Percentiles rank a stretch among this genome's conserved stretches.
Evolutionary conservation across 1,140 invertebrate genomes (phyloP).

Genomic region (Aphis gossypii): DNA sequence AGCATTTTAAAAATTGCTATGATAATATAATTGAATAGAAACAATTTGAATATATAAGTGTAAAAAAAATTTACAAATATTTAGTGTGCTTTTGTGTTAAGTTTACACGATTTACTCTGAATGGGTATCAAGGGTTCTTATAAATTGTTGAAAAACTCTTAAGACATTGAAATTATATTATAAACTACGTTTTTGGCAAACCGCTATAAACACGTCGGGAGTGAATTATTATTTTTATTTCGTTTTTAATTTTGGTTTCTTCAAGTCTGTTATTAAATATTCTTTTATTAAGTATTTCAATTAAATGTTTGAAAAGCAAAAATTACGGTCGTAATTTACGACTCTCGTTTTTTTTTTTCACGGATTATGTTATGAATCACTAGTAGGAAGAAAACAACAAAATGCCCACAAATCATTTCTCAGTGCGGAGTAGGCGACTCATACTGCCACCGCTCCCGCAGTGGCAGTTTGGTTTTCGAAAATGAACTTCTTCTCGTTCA

Average conservation of each 20-base stretch:
- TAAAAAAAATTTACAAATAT: neutral
- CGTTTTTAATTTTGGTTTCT: neutral
- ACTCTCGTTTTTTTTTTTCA: neutral
- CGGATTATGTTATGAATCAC: slow-evolving; percentile 17
- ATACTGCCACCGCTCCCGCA: neutral
- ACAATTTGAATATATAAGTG: neutral
- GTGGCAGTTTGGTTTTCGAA: neutral
- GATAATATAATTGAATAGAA: neutral
- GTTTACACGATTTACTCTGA: neutral
- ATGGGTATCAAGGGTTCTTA: neutral
- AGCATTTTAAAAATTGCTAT: neutral
- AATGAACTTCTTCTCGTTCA: neutral
- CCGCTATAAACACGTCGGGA: slow-evolving; percentile 1
- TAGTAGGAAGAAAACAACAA: slow-evolving; percentile 8
- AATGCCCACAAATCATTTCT: slow-evolving; percentile 43
- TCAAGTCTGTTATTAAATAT: slow-evolving; percentile 27
- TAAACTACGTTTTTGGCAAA: neutral
- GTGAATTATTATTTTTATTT: slow-evolving; percentile 28
- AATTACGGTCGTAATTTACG: slow-evolving; percentile 28
- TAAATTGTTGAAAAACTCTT: neutral
- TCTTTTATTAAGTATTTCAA: slow-evolving; percentile 44
- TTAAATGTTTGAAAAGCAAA: slow-evolving; percentile 45
- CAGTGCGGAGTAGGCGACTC: neutral
- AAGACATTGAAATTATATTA: slow-evolving; percentile 9
- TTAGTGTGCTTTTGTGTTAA: neutral